Conservation (phyloP, 2,888 invertebrate genomes). For the Muschampia plurimacula region DNA sequence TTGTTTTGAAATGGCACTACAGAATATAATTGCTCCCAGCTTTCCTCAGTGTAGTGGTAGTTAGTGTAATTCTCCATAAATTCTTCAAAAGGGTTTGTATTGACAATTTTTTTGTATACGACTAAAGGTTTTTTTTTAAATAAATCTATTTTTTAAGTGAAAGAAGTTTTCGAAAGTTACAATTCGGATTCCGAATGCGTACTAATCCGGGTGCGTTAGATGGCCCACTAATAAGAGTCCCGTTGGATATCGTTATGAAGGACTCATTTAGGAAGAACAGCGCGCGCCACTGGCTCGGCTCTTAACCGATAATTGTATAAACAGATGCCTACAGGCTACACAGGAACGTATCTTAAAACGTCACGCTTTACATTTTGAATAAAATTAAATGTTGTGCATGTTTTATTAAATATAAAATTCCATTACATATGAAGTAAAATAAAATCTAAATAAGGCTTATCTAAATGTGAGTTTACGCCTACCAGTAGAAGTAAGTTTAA, state of each 20-base stretch:
- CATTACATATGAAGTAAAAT: too few species aligned
- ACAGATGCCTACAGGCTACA: slow-evolving; percentile 75
- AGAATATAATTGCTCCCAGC: slow-evolving; percentile 68
- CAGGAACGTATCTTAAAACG: slow-evolving; percentile 59
- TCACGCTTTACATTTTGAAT: background rate
- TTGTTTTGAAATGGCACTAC: slow-evolving; percentile 55
- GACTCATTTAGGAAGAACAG: slow-evolving; percentile 85
- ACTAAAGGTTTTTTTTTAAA: background rate
- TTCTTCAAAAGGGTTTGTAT: background rate
- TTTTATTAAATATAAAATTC: too few species aligned
- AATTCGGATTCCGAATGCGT: slow-evolving; percentile 58
- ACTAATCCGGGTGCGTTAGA: slow-evolving; percentile 68
- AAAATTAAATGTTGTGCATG: too few species aligned
- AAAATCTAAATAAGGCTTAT: too few species aligned
- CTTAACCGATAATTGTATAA: slow-evolving; percentile 84
- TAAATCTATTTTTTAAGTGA: background rate
- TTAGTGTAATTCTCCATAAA: slow-evolving; percentile 71
- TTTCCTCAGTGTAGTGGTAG: slow-evolving; percentile 67
- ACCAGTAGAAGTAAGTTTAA: too few species aligned
- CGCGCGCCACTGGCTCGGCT: slow-evolving; percentile 78
- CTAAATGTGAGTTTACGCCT: too few species aligned
- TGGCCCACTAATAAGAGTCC: slow-evolving; percentile 73
- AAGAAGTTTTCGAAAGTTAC: slow-evolving; percentile 21
- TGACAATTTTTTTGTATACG: background rate
- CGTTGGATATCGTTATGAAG: slow-evolving; percentile 78